Base-by-base conservation (phyloP, 2,113 vertebrate species). In the Callopanchax toddi region DNA sequence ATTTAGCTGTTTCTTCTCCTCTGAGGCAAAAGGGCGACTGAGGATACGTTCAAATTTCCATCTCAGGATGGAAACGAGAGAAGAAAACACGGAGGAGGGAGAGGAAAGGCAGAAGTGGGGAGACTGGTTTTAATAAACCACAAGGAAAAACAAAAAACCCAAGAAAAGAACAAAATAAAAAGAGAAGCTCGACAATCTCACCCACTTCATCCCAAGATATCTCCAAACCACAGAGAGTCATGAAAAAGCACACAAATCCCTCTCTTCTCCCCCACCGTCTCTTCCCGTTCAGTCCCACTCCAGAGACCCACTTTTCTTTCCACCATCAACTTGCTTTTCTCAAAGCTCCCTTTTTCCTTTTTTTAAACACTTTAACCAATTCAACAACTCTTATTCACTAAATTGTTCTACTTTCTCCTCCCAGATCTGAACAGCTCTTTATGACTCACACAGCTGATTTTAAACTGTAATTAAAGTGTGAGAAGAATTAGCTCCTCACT, bases 391-490 rank as follows among this genome's bases (percentile, higher is more conserved):
- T 42, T 34, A 25, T 53, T 73, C 58, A 52, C 21, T 25, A 53
- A 73, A 65, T 65, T 60, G 21, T 66, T 49, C 10, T 34, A 11
- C 43, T 48, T 9, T 42, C 49, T 53, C 57, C 84, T 52, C 75
- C 88, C n/a, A n/a, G n/a, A n/a, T n/a, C n/a, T 87, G 61, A 69
- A 55, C 58, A n/a, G n/a, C n/a, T n/a, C n/a, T n/a, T n/a, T n/a
- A n/a, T n/a, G n/a, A n/a, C 57, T 80, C 68, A 65, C 73, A 67
- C 3, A 32, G 29, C 49, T 20, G 74, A 79, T 42, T 7, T 3
- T 8, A 42, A n/a, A 42, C 40, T 6, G 11, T n/a, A 93, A 82
- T 86, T 86, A 94, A 93, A 91, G 84, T 87, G 93, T 86, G 89
- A 91, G 89, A 78, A 37, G 36, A 37, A 9, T 36, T 11, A 36